Evolutionary conservation across 1,140 invertebrate genomes (phyloP).

Genomic region (Cherax quadricarinatus): DNA sequence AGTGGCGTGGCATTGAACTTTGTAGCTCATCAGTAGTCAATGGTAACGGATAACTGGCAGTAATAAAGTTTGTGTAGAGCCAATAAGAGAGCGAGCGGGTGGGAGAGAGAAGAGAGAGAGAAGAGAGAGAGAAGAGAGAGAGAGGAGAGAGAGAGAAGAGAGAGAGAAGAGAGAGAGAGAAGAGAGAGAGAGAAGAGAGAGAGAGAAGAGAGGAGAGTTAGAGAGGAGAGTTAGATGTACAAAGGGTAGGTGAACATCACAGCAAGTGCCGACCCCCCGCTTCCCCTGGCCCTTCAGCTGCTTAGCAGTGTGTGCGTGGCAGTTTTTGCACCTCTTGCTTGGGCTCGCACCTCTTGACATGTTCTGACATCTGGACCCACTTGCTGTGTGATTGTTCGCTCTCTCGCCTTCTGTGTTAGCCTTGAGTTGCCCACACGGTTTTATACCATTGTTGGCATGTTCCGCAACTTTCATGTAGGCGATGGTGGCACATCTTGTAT

Average conservation of each 20-base stretch:
- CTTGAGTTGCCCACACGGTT: neutral
- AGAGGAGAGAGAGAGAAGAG: too few relatives aligned
- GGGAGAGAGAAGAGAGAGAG: too few relatives aligned
- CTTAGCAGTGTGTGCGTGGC: neutral
- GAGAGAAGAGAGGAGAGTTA: too few relatives aligned
- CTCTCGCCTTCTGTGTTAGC: neutral
- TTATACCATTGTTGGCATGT: neutral
- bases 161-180: too few relatives aligned
- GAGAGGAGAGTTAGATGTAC: neutral
- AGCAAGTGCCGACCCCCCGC: slow-evolving; percentile 18
- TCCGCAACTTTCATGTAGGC: neutral
- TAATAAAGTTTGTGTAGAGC: neutral
- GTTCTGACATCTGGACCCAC: slow-evolving; percentile 7
- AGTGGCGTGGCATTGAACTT: neutral
- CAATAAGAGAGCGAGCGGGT: neutral
- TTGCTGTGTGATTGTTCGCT: neutral
- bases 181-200: too few relatives aligned
- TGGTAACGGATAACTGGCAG: neutral
- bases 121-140: too few relatives aligned
- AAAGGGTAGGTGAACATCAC: neutral
- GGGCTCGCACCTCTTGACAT: slow-evolving; percentile 29
- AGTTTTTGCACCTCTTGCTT: slow-evolving; percentile 26
- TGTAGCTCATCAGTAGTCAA: slow-evolving; percentile 6
- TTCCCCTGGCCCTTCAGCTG: neutral
- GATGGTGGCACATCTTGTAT: too few relatives aligned